Base-by-base conservation (phyloP, 2,888 invertebrate genomes). In the Polia nebulosa region DNA sequence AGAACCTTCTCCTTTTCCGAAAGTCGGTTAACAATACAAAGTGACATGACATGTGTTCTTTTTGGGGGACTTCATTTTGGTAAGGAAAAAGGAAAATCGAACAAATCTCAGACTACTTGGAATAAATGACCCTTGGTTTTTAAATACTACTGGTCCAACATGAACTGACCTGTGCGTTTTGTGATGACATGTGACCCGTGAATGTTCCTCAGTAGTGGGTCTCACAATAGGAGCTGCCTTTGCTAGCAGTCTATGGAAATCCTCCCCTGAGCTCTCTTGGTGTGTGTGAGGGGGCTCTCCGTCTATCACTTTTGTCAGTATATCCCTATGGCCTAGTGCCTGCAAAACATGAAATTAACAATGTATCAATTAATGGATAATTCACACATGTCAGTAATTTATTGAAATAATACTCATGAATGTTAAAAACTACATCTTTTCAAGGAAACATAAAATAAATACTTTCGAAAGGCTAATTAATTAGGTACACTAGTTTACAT, bases 271-370 rank as follows among this genome's bases (percentile, higher is more conserved):
- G 77, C 96, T 96, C 78, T 96, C 96, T 56, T 90, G 93, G 57
- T 88, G 90, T 64, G 89, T 87, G 65, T 88, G 93, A 72, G 95
- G 94, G 22, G 96, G 96, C 85, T 96, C 96, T 2, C 96, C 96
- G 80, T 96, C 95, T 67, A 97, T 91, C 63, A 97, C 88, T 83
- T 96, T 96, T 49, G 97, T 97, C 72, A 96, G 96, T 44, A 98
- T 96, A 89, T 97, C 97, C 88, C 97, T 96, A 92, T 97, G 97
- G 75, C 97, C 97, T 84, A 97, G 92, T 68, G 96, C 94, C 97
- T 97, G 85, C 4, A 29, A 89, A 58, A 51, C 20, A 83, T 63
- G 34, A 8, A 61, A n/a, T n/a, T n/a, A 45, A 36, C 27, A n/a
- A 1, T 56, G n/a, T 25, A 25, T 41, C 4, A 44, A 13, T 36